phyloP scores from a whole-genome alignment of 2,113 vertebrate species.

The Sardina pilchardus region DNA sequence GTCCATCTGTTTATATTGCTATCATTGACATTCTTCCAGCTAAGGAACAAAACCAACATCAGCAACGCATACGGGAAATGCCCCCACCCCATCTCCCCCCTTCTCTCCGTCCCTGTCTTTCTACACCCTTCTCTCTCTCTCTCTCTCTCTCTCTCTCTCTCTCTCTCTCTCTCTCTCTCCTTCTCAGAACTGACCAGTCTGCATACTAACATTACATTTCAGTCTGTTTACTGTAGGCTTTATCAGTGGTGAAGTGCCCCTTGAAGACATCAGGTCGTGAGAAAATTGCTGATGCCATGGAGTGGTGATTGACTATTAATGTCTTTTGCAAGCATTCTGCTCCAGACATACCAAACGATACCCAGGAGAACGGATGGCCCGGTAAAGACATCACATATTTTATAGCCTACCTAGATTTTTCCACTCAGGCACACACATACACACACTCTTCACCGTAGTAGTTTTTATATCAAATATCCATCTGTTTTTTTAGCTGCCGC shows the following conservation, averaged over 20 bases:
- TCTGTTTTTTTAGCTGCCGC: neutral
- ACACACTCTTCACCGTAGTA: neutral
- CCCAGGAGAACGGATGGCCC: slow-evolving; percentile 48
- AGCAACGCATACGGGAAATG: slow-evolving; percentile 14
- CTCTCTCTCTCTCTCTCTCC: no score
- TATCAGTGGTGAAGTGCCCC: neutral
- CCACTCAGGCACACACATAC: slow-evolving; percentile 26
- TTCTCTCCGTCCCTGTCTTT: neutral
- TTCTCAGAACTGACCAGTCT: neutral
- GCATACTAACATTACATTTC: neutral
- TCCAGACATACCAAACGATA: slow-evolving; percentile 48
- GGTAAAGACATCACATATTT: slow-evolving; percentile 61
- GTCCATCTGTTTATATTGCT: slow-evolving; percentile 58
- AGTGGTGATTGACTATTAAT: slow-evolving; percentile 45
- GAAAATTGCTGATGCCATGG: slow-evolving; percentile 30
- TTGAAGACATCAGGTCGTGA: neutral
- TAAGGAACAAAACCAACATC: slow-evolving; percentile 14
- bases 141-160: neutral
- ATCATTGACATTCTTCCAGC: slow-evolving; percentile 38
- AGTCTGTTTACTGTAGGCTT: neutral
- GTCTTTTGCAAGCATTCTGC: slow-evolving; percentile 49
- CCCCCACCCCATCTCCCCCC: neutral
- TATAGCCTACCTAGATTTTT: slow-evolving; percentile 49
- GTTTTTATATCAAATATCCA: slow-evolving; percentile 4
- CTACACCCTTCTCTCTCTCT: neutral